phyloP scores from a whole-genome alignment of 2,797 vertebrate genomes.

The Urocyon cinereoargenteus region DNA sequence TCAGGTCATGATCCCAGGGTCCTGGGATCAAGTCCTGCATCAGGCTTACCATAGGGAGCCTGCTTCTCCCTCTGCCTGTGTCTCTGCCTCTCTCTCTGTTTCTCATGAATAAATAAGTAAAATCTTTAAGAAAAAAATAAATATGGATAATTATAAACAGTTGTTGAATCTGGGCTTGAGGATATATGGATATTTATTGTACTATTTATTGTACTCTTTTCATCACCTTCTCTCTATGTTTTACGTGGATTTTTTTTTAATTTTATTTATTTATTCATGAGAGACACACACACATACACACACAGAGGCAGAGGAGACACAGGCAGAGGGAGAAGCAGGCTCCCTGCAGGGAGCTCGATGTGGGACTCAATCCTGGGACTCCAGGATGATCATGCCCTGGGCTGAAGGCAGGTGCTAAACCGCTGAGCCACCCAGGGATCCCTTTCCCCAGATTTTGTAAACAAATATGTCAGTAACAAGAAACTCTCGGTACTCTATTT shows the following conservation, averaged over 20 bases:
- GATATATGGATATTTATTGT: neutral
- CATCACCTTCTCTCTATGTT: too few relatives aligned
- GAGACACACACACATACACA: too few relatives aligned
- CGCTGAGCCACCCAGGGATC: too few relatives aligned
- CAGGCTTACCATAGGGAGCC: neutral
- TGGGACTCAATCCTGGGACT: too few relatives aligned
- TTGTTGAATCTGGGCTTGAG: neutral
- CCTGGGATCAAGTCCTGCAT: neutral
- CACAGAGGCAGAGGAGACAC: too few relatives aligned
- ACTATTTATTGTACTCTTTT: neutral
- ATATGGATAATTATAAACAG: neutral
- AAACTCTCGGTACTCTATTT: neutral
- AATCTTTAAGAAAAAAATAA: neutral
- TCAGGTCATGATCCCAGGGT: neutral
- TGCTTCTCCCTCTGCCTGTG: neutral
- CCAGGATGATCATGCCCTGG: too few relatives aligned
- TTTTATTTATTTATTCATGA: too few relatives aligned
- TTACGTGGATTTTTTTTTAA: too few relatives aligned
- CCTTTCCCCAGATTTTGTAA: neutral
- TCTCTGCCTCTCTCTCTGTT: neutral
- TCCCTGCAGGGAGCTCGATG: too few relatives aligned
- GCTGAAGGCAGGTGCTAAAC: too few relatives aligned
- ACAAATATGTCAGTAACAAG: neutral
- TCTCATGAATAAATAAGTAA: neutral
- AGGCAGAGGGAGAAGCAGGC: too few relatives aligned